Base-by-base conservation (phyloP, 2,113 vertebrate species). In the Aplodontia rufa region DNA sequence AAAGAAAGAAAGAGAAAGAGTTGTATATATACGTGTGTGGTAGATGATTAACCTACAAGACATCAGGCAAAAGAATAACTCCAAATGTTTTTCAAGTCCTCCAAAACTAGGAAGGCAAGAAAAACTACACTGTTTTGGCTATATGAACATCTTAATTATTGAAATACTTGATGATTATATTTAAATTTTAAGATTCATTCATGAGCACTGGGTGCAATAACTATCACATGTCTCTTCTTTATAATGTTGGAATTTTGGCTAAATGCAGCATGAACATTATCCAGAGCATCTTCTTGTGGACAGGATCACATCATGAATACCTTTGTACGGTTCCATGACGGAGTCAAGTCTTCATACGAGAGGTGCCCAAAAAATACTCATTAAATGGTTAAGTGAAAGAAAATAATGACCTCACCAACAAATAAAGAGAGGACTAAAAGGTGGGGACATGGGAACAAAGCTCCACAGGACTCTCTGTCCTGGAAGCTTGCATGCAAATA, bases 401-500 rank as follows among this genome's bases (percentile, higher is more conserved):
- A n/a, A 79, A 10, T 6, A 37, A 71, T 20, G 32, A 47, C 82
- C n/a, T 74, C 42, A 26, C 4, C 20, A 24, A n/a, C 32, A 53
- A 42, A 37, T 49, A 42, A 24, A 58, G 40, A 76, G 16, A 66
- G 11, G 17, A 47, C 37, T 28, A 53, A 35, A 69, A n/a, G n/a
- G n/a, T n/a, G n/a, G 22, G 58, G 12, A 6, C 30, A 85, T 60
- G 47, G 47, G 84, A 86, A 17, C 0, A 8, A 84, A 32, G 8
- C 26, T 47, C 16, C 24, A 17, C 22, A 30, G 16, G 37, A 66
- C 72, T 84, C 32, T 72, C 47, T 81, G 58, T 71, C 64, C 28
- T 8, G n/a, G 89, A 37, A 86, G 55, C 32, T 60, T 91, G 69
- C n/a, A 42, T 32, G 51, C 40, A 76, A 93, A 66, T 86, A 55